Evolutionary conservation across 2,888 invertebrate genomes (phyloP).

Genomic region (Lamproptera curius): DNA sequence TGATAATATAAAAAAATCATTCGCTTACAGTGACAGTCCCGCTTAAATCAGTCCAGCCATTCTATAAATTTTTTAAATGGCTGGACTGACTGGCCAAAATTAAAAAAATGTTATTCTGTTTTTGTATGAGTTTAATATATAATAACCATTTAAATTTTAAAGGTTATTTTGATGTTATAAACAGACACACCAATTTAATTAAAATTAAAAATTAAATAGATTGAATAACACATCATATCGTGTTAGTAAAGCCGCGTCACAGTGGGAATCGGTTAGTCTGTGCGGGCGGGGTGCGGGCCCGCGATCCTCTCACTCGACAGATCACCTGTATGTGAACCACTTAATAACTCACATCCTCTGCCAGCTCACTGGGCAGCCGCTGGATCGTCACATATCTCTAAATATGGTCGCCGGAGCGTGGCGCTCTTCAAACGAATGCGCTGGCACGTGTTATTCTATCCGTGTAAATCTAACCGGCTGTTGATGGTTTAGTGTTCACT

Average conservation of each 20-base stretch:
- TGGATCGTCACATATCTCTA: conserved; percentile 76
- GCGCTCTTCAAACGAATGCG: conserved; percentile 40
- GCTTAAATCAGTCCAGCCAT: too few relatives aligned
- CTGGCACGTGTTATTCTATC: conserved; percentile 10
- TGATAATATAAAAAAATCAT: too few relatives aligned
- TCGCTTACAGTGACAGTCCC: too few relatives aligned
- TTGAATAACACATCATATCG: conserved; percentile 16
- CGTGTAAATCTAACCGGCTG: neutral
- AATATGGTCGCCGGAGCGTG: conserved; percentile 70
- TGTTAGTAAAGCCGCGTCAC: conserved; percentile 31
- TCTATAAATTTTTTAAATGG: too few relatives aligned
- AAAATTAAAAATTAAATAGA: too few relatives aligned
- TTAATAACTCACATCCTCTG: conserved; percentile 75
- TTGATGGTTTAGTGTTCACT: too few relatives aligned
- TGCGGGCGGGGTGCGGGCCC: conserved; percentile 34
- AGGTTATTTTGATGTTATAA: too few relatives aligned
- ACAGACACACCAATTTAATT: too few relatives aligned
- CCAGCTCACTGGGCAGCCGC: conserved; percentile 74
- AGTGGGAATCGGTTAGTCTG: conserved; percentile 33
- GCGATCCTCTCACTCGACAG: conserved; percentile 75
- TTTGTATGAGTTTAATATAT: too few relatives aligned
- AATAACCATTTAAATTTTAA: too few relatives aligned
- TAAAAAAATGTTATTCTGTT: too few relatives aligned
- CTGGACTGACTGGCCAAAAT: too few relatives aligned
- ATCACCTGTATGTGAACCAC: conserved; percentile 76